Base-by-base conservation (phyloP, 2,797 vertebrate species). In the Scomberomorus guttatus region DNA sequence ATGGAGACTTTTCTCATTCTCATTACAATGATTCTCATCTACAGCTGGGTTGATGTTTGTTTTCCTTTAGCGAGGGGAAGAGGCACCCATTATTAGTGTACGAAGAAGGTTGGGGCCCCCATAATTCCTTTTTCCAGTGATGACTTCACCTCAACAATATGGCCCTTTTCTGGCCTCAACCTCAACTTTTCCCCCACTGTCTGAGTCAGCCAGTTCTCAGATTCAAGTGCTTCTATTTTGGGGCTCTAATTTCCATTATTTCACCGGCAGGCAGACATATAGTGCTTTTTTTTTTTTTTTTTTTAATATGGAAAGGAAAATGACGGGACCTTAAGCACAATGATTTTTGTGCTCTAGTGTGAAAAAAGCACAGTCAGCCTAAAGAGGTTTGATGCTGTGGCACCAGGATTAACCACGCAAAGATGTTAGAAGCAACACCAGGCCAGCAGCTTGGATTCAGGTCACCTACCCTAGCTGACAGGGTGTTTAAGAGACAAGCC, bases 141-240 rank as follows among this genome's bases (percentile, higher is more conserved):
- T 94, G 92, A 94, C 89, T 72, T 92, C 91, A 94, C 56, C 44
- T 76, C 48, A 14, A 75, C 87, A 89, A 81, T 73, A 84, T 71
- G 73, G 73, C 64, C 61, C 32, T 79, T 88, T 88, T 69, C 82
- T 86, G 75, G 83, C 81, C 80, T 85, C 72, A 52, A 77, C 75
- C 82, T 88, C 75, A 84, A 86, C 56, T 80, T 84, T 88, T 90
- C 86, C 86, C 46, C 66, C 52, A 71, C 60, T 75, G 79, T 82
- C 85, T 91, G 68, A 93, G 76, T 91, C 86, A 90, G 83, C 87
- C 81, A n/a, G 39, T 80, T 90, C 75, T 76, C 71, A 77, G 59
- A 69, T 64, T 61, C 15, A 39, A 29, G 61, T 3, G 25, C 37
- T 75, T 75, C 90, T 92, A 90, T 92, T 94, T 90, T 85, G 60